A percentile compares a stretch with the other conserved stretches of the same genome.
Conservation (phyloP, 2,888 invertebrate genomes). For the Andrena flavipes region DNA sequence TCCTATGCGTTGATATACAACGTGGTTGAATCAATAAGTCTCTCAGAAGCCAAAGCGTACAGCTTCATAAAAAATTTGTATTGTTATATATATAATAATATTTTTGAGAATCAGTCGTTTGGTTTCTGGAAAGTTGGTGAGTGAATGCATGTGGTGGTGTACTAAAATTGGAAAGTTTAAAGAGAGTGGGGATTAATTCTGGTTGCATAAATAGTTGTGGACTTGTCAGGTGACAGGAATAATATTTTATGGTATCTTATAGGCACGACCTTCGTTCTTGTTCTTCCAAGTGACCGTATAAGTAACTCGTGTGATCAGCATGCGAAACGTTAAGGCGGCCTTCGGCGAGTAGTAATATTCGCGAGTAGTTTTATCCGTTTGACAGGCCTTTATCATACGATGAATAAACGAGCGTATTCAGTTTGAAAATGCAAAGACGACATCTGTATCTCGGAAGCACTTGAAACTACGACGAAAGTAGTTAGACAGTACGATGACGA, state of each 20-base stretch:
- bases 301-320: not conserved
- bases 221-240: not conserved
- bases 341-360: constrained; percentile 1
- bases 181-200: not conserved
- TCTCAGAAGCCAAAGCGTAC: no score
- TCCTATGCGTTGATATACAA: not conserved
- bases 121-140: no score
- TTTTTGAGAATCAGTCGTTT: no score
- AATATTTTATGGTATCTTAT: not conserved
- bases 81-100: no score
- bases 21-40: no score
- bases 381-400: not conserved
- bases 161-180: no score
- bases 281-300: not conserved
- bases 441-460: not conserved
- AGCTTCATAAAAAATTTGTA: no score
- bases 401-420: not conserved
- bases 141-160: no score
- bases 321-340: not conserved
- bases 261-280: not conserved
- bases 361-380: not conserved
- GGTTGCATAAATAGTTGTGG: not conserved
- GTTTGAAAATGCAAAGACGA: not conserved
- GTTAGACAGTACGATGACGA: no score
- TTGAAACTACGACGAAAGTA: not conserved